Evolutionary conservation across 2,888 invertebrate genomes (phyloP).

Genomic region (Hydrotaea diabolus): DNA sequence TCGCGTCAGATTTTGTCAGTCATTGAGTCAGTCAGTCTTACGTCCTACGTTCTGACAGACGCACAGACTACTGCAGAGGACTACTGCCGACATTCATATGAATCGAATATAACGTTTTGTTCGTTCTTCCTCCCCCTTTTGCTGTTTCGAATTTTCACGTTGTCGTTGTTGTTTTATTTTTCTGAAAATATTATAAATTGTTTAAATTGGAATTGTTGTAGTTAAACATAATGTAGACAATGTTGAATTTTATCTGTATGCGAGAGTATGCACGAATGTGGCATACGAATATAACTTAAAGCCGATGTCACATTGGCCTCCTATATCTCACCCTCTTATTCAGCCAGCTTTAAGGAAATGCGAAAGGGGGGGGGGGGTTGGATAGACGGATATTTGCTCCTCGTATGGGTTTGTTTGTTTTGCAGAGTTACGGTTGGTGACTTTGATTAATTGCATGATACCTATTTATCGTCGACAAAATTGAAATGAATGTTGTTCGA

Average conservation of each 20-base stretch:
- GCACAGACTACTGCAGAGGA: too few species aligned
- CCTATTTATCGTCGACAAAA: slow-evolving; percentile 61
- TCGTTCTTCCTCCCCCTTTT: slow-evolving; percentile 10
- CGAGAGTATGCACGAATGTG: not conserved
- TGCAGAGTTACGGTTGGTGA: slow-evolving; percentile 57
- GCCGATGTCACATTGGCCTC: not conserved
- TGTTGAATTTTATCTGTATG: slow-evolving; percentile 25
- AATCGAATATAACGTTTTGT: not conserved
- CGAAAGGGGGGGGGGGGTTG: not conserved
- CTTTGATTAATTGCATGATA: slow-evolving; percentile 67
- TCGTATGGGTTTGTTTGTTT: slow-evolving; percentile 53
- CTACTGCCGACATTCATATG: slow-evolving; percentile 23
- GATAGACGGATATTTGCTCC: not conserved
- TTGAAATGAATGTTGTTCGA: slow-evolving; percentile 54
- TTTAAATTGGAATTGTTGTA: slow-evolving; percentile 57
- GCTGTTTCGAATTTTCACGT: not conserved
- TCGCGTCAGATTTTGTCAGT: slow-evolving; percentile 22
- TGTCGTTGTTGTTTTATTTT: slow-evolving; percentile 26
- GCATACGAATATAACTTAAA: not conserved
- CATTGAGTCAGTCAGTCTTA: not conserved
- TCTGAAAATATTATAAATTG: slow-evolving; percentile 52
- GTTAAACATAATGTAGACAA: slow-evolving; percentile 45
- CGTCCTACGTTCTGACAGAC: not conserved
- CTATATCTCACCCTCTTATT: not conserved
- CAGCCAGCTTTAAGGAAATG: not conserved